Conservation (phyloP, 2,797 vertebrate genomes). For the Menidia menidia region DNA sequence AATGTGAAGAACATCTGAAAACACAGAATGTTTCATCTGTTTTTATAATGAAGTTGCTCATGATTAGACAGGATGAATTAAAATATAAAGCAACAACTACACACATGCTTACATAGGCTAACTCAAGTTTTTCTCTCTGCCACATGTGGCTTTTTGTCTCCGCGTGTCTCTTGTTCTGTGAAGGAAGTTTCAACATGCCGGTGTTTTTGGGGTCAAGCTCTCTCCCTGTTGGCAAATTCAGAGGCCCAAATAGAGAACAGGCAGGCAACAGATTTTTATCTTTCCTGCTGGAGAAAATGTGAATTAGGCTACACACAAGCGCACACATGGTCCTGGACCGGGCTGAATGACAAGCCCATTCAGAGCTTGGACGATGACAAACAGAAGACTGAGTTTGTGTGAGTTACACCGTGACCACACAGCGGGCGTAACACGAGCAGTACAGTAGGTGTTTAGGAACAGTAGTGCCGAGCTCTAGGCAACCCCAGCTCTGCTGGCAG, state of each 20-base stretch:
- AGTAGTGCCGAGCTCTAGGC: conserved; percentile 5
- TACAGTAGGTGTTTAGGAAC: conserved; percentile 14
- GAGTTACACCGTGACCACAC: conserved; percentile 10
- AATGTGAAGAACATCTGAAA: conserved; percentile 37
- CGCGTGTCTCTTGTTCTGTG: neutral
- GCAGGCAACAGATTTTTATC: conserved; percentile 68
- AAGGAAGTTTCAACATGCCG: conserved; percentile 34
- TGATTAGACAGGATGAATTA: conserved; percentile 57
- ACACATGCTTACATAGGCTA: conserved; percentile 41
- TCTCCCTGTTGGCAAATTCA: conserved; percentile 65
- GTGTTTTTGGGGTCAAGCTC: conserved; percentile 58
- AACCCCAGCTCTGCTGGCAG: conserved; percentile 3
- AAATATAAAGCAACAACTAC: conserved; percentile 37
- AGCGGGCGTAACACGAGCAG: conserved; percentile 13
- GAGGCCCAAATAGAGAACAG: conserved; percentile 48
- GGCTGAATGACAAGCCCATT: conserved; percentile 54
- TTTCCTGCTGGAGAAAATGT: conserved; percentile 65
- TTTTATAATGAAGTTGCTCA: conserved; percentile 49
- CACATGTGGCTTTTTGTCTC: conserved; percentile 41
- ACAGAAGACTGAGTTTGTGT: conserved; percentile 29
- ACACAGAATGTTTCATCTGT: conserved; percentile 32
- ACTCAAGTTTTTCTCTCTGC: conserved; percentile 26
- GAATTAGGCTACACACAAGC: conserved; percentile 40
- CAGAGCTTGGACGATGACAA: conserved; percentile 45
- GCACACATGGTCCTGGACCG: conserved; percentile 5